phyloP scores from a whole-genome alignment of 2,888 invertebrate genomes.

The Stomorhina lunata region DNA sequence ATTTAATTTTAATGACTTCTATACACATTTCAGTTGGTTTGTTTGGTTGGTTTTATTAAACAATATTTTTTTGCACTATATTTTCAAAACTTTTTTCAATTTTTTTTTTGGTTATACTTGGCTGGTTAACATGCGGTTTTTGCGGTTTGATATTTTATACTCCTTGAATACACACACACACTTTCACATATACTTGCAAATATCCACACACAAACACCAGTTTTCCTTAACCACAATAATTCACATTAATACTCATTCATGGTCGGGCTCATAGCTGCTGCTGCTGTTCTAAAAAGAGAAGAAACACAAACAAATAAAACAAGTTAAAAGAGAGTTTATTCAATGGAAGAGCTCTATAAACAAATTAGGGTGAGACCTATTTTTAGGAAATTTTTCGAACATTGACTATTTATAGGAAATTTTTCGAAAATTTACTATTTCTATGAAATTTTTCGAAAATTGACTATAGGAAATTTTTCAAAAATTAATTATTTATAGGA shows the following conservation, averaged over 20 bases:
- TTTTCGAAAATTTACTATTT: no score
- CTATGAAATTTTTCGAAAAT: no score
- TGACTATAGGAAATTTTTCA: no score
- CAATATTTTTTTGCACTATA: constrained; percentile 65
- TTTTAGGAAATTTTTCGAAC: no score
- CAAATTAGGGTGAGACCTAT: no score
- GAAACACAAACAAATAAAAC: neutral
- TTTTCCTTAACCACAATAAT: constrained; percentile 48
- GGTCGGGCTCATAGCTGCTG: no score
- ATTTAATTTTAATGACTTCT: constrained; percentile 62
- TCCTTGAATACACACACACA: neutral
- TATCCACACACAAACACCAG: constrained; percentile 8
- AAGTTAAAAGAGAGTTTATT: neutral
- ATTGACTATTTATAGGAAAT: no score
- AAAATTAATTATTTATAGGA: no score
- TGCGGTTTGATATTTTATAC: constrained; percentile 68
- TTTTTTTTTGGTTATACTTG: constrained; percentile 67
- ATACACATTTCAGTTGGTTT: constrained; percentile 57
- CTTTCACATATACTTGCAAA: neutral
- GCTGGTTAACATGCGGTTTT: constrained; percentile 71
- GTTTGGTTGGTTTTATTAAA: constrained; percentile 66
- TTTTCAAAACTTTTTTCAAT: constrained; percentile 39
- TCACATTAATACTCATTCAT: constrained; percentile 29
- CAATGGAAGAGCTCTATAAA: neutral
- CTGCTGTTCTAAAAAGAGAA: constrained; percentile 51